These are phyloP conservation scores for Rotaria socialis DNA, from an alignment of 2,888 invertebrate genomes.

Conservation along the genomic window DNA sequence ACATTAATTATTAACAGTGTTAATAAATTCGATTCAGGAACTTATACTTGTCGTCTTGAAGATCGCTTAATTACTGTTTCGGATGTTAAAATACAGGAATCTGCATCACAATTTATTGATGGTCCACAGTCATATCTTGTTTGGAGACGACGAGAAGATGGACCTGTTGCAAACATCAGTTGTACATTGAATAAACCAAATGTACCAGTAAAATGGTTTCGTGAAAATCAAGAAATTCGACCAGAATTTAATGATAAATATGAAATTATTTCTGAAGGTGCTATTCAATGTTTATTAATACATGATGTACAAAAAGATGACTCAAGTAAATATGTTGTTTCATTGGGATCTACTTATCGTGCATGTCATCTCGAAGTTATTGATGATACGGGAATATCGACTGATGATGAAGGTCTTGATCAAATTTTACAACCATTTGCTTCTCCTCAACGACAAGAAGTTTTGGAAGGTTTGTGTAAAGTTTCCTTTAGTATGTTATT, in stretches of 20 bases:
- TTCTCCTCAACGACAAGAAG: constrained; percentile 14
- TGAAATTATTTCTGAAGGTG: constrained; percentile 43
- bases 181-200: constrained; percentile 41
- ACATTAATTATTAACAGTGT: not conserved
- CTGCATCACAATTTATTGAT: constrained; percentile 36
- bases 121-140: constrained; percentile 35
- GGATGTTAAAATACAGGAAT: constrained; percentile 41
- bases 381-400: not conserved
- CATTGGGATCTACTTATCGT: constrained; percentile 37
- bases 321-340: constrained; percentile 35
- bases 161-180: constrained; percentile 38
- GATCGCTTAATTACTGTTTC: constrained; percentile 40
- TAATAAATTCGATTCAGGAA: constrained; percentile 35
- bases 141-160: constrained; percentile 34
- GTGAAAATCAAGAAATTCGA: constrained; percentile 36
- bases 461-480: not conserved
- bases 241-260: constrained; percentile 35
- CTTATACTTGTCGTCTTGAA: constrained; percentile 39
- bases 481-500: too few relatives aligned
- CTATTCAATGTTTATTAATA: constrained; percentile 41
- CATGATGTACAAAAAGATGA: constrained; percentile 36
- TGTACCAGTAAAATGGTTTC: constrained; percentile 43
- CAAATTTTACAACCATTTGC: not conserved
- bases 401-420: not conserved
- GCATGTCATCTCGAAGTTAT: constrained; percentile 26